Evolutionary conservation across 2,113 vertebrate species (phyloP).

Genomic region (Equus quagga): DNA sequence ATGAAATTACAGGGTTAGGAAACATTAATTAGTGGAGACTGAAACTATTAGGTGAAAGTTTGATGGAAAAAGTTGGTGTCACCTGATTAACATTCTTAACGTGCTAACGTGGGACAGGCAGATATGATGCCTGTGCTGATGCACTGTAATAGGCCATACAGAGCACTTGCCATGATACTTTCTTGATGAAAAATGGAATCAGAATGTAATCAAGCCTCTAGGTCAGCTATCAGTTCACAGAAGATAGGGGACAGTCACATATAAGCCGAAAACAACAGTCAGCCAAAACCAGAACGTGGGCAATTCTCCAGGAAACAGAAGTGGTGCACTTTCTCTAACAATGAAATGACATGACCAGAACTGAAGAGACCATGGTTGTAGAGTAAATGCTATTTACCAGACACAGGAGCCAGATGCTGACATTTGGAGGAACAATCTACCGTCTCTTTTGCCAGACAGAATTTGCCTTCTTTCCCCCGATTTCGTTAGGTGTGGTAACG

Average conservation of each 20-base stretch:
- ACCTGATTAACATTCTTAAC: background rate
- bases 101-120: fast-evolving
- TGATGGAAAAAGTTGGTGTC: background rate
- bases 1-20: background rate
- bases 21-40: too few relatives aligned
- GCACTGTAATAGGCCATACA: background rate
- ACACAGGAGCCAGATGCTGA: background rate
- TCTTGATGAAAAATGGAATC: background rate
- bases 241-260: background rate
- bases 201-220: background rate
- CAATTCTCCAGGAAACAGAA: background rate
- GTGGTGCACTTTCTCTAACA: background rate
- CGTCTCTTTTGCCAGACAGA: background rate
- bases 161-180: fast-evolving
- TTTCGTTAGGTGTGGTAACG: background rate
- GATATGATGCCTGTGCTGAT: fast-evolving
- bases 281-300: background rate
- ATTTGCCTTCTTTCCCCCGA: background rate
- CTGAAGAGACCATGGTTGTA: background rate
- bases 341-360: background rate
- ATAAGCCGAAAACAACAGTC: background rate
- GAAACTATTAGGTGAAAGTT: background rate
- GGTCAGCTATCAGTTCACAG: background rate
- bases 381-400: background rate
- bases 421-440: background rate